Evolutionary conservation across 2,797 vertebrate species (phyloP).

Genomic region (Hypotaenidia philippensis): DNA sequence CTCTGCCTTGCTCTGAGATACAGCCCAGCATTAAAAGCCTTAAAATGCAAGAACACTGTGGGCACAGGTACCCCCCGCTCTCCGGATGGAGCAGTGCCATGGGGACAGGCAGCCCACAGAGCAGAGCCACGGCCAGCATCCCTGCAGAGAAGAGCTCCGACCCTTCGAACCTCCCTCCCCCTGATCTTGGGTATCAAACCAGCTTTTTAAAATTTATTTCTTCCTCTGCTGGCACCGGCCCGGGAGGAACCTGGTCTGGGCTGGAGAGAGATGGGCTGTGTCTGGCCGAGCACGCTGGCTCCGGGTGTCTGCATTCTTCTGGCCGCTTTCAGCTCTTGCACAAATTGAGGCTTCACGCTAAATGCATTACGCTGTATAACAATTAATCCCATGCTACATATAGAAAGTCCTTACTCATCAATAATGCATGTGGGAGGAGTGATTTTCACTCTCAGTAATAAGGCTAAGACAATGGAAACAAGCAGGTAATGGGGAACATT

Average conservation of each 20-base stretch:
- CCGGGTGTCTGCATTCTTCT: slow-evolving; percentile 49
- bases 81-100: not conserved
- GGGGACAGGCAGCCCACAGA: not conserved
- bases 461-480: slow-evolving; percentile 77
- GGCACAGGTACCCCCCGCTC: not conserved
- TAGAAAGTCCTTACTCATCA: slow-evolving; percentile 77
- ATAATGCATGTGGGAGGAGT: slow-evolving; percentile 75
- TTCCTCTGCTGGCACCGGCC: slow-evolving; percentile 29
- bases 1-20: not conserved
- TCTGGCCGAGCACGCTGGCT: slow-evolving; percentile 39
- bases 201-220: not conserved
- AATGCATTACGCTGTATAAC: slow-evolving; percentile 57
- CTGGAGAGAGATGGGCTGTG: slow-evolving; percentile 9
- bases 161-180: not conserved
- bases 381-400: slow-evolving; percentile 72
- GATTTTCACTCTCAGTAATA: slow-evolving; percentile 73
- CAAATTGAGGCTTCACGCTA: slow-evolving; percentile 65
- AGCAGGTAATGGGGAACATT: slow-evolving; percentile 79
- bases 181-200: not conserved
- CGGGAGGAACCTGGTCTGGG: slow-evolving; percentile 14
- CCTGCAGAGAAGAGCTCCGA: not conserved
- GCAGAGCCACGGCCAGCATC: not conserved
- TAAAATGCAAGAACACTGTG: not conserved
- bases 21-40: not conserved
- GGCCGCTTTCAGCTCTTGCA: slow-evolving; percentile 44